Base-by-base conservation (phyloP, 2,888 invertebrate genomes). In the Drosophila acutilabella region DNA sequence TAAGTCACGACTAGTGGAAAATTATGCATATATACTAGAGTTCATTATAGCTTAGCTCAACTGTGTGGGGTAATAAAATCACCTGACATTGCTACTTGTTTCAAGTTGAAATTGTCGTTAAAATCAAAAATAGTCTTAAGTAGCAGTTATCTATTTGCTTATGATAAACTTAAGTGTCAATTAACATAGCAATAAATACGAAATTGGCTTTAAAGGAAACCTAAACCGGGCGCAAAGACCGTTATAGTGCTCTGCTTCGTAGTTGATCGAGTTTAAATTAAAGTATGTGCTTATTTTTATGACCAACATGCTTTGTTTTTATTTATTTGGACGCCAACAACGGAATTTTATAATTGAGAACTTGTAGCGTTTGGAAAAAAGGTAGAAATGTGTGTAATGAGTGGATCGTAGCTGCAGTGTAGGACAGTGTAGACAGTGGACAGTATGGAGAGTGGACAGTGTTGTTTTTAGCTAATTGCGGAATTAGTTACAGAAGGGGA, bases 401-500 rank as follows among this genome's bases (percentile, higher is more conserved):
- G 67, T 36, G 36, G 36, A 36, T 36, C 36, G 36, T 36, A 36
- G 36, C 36, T 36, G 30, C 8, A 30, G 30, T 30, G 30, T 1
- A 30, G 30, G 30, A 30, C 30, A 36, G 36, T 64, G 51, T 56
- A 60, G 45, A 67, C 64, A 47, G 60, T 58, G 18, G 53, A 44
- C 45, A 47, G 59, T 38, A 13, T 58, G 66, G 48, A 53, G 11
- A 65, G 52, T 50, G 20, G 52, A 51, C 16, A 59, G 52, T 61
- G 57, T 47, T 16, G 30, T 40, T 26, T 26, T 8, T 14, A 7
- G 26, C 33, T 8, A 33, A 23, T 6, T 23, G 23, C 23, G 23
- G 23, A 23, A 64, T 82, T 92, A 92, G 74, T 92, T 85, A 81
- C 93, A 93, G 81, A 91, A 93, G 66, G 93, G 93, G 90, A 93